Evolutionary conservation across 2,797 vertebrate genomes (phyloP).

Genomic region (Syngnathus acus): DNA sequence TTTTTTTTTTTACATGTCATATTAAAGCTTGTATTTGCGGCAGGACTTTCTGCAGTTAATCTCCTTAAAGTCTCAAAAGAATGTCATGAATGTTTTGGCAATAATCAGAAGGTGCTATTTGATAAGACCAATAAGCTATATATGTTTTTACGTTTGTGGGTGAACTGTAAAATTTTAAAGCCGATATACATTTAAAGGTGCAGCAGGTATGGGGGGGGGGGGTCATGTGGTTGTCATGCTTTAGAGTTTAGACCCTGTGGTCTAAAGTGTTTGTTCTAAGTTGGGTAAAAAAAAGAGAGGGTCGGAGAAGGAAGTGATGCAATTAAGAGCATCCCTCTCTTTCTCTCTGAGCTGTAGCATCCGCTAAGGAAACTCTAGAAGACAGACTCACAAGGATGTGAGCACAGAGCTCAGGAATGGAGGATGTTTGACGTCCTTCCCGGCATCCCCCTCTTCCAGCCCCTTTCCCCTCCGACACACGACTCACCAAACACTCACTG

Average conservation of each 20-base stretch:
- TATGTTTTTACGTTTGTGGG: background rate
- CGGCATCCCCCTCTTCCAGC: slow-evolving; percentile 41
- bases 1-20: background rate
- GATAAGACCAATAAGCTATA: background rate
- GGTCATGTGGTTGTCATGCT: no score
- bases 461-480: slow-evolving; percentile 47
- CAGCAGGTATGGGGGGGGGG: background rate
- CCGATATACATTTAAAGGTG: background rate
- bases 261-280: background rate
- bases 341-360: slow-evolving; percentile 55
- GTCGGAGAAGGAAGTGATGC: slow-evolving; percentile 39
- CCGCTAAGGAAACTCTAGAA: slow-evolving; percentile 69
- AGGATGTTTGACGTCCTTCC: slow-evolving; percentile 77
- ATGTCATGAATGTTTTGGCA: background rate
- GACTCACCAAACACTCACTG: slow-evolving; percentile 48
- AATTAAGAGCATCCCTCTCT: slow-evolving; percentile 51
- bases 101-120: background rate
- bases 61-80: background rate
- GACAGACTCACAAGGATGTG: slow-evolving; percentile 68
- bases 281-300: slow-evolving; percentile 15
- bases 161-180: background rate
- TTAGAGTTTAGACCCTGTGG: no score
- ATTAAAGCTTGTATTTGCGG: background rate
- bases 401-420: slow-evolving; percentile 72
- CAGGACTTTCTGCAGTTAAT: background rate